These are phyloP conservation scores for Arbacia lixula DNA, from an alignment of 53 echinoderm and acorn worm genomes.

Conservation along the genomic window DNA sequence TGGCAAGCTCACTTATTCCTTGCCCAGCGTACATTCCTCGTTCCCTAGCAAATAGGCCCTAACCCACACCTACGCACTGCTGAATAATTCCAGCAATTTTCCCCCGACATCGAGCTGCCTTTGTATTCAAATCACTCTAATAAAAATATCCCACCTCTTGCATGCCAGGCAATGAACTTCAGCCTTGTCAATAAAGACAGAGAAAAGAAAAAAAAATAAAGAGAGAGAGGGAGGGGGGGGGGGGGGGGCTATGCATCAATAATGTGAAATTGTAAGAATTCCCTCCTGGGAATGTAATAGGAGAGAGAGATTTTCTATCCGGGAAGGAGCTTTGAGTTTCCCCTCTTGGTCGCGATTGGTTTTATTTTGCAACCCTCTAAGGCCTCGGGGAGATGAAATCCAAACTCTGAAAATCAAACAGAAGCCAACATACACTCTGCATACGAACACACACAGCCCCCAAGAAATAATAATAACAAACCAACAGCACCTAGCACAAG, in stretches of 20 bases:
- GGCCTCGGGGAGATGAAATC: conserved; percentile 21
- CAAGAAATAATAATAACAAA: conserved; percentile 27
- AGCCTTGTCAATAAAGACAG: conserved; percentile 1
- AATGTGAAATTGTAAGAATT: conserved; percentile 37
- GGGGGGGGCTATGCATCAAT: too few species aligned
- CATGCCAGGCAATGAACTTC: conserved; percentile 39
- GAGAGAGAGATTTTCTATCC: conserved; percentile 15
- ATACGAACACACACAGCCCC: conserved; percentile 13
- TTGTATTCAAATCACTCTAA: conserved; percentile 44
- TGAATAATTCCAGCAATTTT: too few species aligned
- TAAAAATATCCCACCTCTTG: conserved; percentile 43
- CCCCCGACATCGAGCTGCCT: too few species aligned
- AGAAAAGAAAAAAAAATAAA: background rate
- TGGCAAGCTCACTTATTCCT: too few species aligned
- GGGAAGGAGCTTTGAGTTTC: conserved; percentile 36
- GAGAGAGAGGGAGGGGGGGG: too few species aligned
- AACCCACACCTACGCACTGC: too few species aligned
- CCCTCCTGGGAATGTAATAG: conserved; percentile 27
- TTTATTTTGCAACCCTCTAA: conserved; percentile 13
- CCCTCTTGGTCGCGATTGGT: conserved; percentile 32
- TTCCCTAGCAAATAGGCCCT: too few species aligned
- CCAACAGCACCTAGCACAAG: background rate
- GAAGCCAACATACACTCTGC: too few species aligned
- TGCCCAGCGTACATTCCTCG: too few species aligned
- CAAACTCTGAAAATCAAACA: conserved; percentile 31